Percentiles rank a stretch among this genome's conserved stretches.
phyloP scores from a whole-genome alignment of 2,113 vertebrate species.

The Rutilus rutilus region DNA sequence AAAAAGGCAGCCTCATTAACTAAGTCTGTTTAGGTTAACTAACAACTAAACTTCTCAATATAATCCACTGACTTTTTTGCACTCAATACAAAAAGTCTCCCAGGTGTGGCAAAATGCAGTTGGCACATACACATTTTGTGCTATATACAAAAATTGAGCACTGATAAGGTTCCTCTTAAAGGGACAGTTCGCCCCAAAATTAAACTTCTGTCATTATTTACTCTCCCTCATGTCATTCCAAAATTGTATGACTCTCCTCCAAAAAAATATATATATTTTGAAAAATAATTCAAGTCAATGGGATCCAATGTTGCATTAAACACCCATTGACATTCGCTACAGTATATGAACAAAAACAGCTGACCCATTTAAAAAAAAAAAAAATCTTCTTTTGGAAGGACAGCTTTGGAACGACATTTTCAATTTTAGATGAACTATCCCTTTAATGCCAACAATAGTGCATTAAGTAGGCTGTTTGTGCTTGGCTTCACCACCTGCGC shows the following conservation, averaged over 20 bases:
- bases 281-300: neutral
- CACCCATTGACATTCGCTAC: no score
- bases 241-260: no score
- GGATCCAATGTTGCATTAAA: neutral
- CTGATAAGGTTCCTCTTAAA: constrained; percentile 35
- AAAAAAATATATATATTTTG: no score
- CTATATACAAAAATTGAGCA: constrained; percentile 31
- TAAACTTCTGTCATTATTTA: neutral
- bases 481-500: constrained; percentile 36
- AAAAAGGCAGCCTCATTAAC: neutral
- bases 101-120: neutral
- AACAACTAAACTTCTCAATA: constrained; percentile 1
- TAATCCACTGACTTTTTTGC: constrained; percentile 10
- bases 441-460: constrained; percentile 7
- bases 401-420: neutral
- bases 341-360: neutral
- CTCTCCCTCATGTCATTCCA: neutral
- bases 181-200: neutral
- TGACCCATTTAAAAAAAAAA: neutral
- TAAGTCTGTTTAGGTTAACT: constrained; percentile 11
- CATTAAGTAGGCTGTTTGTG: constrained; percentile 18
- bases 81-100: neutral
- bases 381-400: neutral
- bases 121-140: constrained; percentile 43
- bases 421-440: neutral